phyloP scores from a whole-genome alignment of 2,888 invertebrate species.

The Adineta ricciae region DNA sequence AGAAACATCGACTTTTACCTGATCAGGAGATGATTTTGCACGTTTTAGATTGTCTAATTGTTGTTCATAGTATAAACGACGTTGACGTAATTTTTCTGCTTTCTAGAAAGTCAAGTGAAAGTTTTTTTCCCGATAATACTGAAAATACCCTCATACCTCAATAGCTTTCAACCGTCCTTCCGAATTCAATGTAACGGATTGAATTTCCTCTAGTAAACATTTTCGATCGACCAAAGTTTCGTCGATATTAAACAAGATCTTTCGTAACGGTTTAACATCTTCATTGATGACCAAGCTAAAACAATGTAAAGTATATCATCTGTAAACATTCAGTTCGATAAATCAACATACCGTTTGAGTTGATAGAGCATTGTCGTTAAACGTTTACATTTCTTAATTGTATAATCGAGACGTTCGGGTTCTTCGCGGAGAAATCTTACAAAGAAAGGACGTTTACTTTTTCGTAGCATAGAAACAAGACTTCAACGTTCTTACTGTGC shows the following conservation, averaged over 20 bases:
- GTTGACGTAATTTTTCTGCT: constrained; percentile 10
- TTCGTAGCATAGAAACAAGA: no score
- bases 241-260: neutral
- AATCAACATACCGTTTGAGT: neutral
- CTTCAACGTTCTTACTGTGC: neutral
- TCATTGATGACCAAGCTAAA: neutral
- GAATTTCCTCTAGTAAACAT: neutral
- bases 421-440: constrained; percentile 70
- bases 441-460: neutral
- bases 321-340: neutral
- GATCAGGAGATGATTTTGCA: neutral
- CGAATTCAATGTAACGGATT: neutral
- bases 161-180: neutral
- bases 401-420: constrained; percentile 78
- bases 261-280: neutral
- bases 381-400: constrained; percentile 84
- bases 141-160: neutral
- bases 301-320: neutral
- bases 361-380: constrained; percentile 72
- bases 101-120: neutral
- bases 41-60: neutral
- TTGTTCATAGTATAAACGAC: neutral
- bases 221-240: neutral
- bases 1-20: neutral
- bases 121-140: neutral